Evolutionary conservation across 1,140 invertebrate genomes (phyloP).

Genomic region (Euura saliciscinereae): DNA sequence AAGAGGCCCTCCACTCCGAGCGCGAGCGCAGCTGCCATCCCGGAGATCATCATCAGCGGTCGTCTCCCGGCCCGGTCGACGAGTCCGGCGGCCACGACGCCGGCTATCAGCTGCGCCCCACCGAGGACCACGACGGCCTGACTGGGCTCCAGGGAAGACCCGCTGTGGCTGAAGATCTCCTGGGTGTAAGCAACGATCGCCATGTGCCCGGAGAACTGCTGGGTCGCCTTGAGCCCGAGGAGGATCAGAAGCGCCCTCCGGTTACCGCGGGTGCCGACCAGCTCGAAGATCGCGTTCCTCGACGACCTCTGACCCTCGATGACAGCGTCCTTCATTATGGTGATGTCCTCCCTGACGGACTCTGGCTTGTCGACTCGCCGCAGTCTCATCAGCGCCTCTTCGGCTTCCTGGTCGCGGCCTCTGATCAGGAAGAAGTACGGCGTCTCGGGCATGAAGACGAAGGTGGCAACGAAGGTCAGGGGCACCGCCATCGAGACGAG

Average conservation of each 20-base stretch:
- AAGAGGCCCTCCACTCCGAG: slow-evolving; percentile 61
- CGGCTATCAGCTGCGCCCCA: slow-evolving; percentile 69
- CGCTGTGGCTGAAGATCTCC: slow-evolving; percentile 74
- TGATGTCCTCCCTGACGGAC: slow-evolving; percentile 67
- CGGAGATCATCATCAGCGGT: slow-evolving; percentile 70
- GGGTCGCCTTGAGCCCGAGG: slow-evolving; percentile 71
- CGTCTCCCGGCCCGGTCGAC: slow-evolving; percentile 75
- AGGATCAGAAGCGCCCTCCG: slow-evolving; percentile 71
- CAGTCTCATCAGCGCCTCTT: slow-evolving; percentile 64
- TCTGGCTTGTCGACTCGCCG: slow-evolving; percentile 60
- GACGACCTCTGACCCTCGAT: slow-evolving; percentile 60
- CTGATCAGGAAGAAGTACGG: slow-evolving; percentile 74
- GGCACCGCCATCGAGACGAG: slow-evolving; percentile 58
- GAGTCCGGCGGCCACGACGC: slow-evolving; percentile 66
- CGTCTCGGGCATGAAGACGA: slow-evolving; percentile 77
- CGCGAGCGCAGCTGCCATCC: slow-evolving; percentile 60
- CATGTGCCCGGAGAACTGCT: slow-evolving; percentile 78
- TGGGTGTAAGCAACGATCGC: slow-evolving; percentile 78
- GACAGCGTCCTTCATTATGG: slow-evolving; percentile 66
- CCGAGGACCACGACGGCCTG: slow-evolving; percentile 71
- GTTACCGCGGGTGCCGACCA: slow-evolving; percentile 64
- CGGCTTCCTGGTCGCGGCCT: slow-evolving; percentile 64
- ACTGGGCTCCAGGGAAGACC: slow-evolving; percentile 57
- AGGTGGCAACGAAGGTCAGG: slow-evolving; percentile 66
- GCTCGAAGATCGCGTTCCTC: slow-evolving; percentile 63